These are phyloP conservation scores for Parauchenoglanis punctatus DNA, from an alignment of 2,797 vertebrate genomes.

Conservation along the genomic window DNA sequence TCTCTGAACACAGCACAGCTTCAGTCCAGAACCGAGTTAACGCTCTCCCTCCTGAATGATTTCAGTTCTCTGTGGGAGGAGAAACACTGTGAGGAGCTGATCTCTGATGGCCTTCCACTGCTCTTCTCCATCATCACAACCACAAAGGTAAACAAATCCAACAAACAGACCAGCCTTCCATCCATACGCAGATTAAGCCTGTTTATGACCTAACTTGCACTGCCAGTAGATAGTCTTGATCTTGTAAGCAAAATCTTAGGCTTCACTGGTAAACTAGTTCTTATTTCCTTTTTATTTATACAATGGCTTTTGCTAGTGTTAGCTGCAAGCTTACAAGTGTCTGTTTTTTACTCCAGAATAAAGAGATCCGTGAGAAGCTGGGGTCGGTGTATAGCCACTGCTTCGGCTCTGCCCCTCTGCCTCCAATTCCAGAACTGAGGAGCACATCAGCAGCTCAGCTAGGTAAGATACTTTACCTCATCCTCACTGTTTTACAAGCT, in stretches of 20 bases:
- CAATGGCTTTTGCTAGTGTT: background rate
- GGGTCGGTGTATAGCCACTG: conserved; percentile 84
- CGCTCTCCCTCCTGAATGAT: conserved; percentile 83
- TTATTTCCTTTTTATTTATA: background rate
- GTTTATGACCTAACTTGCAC: background rate
- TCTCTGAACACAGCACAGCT: conserved; percentile 81
- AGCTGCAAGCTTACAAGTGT: background rate
- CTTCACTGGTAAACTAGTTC: background rate
- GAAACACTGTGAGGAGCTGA: conserved; percentile 85
- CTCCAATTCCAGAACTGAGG: conserved; percentile 76
- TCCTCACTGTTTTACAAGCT: background rate
- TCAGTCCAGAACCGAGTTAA: conserved; percentile 80
- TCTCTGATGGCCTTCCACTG: conserved; percentile 80
- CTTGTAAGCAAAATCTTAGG: background rate
- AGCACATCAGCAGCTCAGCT: conserved; percentile 83
- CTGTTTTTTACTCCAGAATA: conserved; percentile 75
- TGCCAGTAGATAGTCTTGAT: background rate
- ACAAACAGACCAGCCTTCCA: background rate
- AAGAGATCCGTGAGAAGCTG: conserved; percentile 81
- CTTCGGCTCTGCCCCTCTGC: conserved; percentile 79
- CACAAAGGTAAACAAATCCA: conserved; percentile 78
- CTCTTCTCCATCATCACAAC: conserved; percentile 86
- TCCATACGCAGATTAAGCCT: background rate
- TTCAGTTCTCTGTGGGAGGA: conserved; percentile 85
- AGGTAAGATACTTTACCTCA: conserved; percentile 50